Evolutionary conservation across 2,888 invertebrate genomes (phyloP), one percentile per base, ranked within the genome.

Genomic region (Heterodera filipjevi): DNA sequence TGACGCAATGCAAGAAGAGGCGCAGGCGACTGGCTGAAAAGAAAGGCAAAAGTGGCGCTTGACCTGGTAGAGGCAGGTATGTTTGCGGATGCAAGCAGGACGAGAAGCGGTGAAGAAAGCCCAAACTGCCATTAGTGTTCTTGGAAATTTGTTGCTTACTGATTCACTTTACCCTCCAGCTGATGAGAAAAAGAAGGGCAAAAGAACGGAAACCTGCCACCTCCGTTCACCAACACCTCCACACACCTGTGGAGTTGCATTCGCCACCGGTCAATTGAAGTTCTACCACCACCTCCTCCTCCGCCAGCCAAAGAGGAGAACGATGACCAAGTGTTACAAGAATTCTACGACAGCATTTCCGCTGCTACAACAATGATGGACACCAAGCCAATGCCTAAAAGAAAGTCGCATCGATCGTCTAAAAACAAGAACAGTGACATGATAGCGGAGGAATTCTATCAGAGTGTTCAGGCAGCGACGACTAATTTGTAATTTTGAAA

Each of bases 301-400:
- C n/a, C n/a, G n/a, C n/a, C n/a, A n/a, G n/a, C n/a, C n/a, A 8
- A 53, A 10, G 19, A 1, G 5, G 71, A 71, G 16, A 33, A 33
- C 6, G 71, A 71, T 12, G 46, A 49, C n/a, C n/a, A n/a, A n/a
- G n/a, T n/a, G n/a, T n/a, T n/a, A 12, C 33, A 71, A 71, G 33
- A 71, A 33, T 71, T 71, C 16, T 71, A 71, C 33, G 19, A 71
- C 30, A 33, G 33, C 16, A 33, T 71, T 14, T 49, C 53, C 16
- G 71, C 32, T 1, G 33, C 71, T 19, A 71, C 71, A 0, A 71
- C 32, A 22, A 12, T 19, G 16, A 53, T 53, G 53, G 19, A 2
- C 3, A 6, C 1, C 22, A 39, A 39, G 39, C 8, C 39, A 2
- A 6, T 12, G 39, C 39, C 12, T 12, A 39, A 39, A 39, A 39